A percentile compares a stretch with the other conserved stretches of the same genome.
These are phyloP conservation scores for Festucalex cinctus DNA, from an alignment of 2,113 vertebrate species.

Conservation along the genomic window DNA sequence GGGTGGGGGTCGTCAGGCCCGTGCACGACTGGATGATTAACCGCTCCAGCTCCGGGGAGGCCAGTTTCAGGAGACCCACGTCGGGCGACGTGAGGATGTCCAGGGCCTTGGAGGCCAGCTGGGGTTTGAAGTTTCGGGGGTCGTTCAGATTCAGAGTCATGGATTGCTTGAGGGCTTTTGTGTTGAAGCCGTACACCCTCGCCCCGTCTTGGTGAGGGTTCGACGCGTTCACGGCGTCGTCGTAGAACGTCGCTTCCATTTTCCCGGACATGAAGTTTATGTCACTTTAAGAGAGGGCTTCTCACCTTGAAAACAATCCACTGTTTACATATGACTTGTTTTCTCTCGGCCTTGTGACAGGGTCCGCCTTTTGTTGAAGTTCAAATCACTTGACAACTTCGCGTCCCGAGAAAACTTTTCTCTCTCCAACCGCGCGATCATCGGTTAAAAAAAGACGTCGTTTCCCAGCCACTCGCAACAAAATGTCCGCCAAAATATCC, in stretches of 20 bases:
- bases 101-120: constrained; percentile 85
- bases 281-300: constrained; percentile 19
- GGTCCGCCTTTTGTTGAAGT: constrained; percentile 61
- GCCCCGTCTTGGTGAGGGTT: constrained; percentile 80
- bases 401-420: constrained; percentile 66
- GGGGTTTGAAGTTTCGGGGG: constrained; percentile 88
- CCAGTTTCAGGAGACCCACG: constrained; percentile 89
- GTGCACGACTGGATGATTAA: constrained; percentile 96
- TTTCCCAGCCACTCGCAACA: constrained; percentile 12
- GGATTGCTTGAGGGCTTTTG: constrained; percentile 87
- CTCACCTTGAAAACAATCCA: constrained; percentile 5
- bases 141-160: constrained; percentile 94
- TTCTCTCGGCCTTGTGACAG: constrained; percentile 15
- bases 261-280: constrained; percentile 84
- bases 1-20: constrained; percentile 90
- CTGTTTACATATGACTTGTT: constrained; percentile 36
- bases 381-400: constrained; percentile 68
- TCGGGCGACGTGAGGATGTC: constrained; percentile 92
- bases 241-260: constrained; percentile 98
- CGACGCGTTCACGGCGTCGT: constrained; percentile 85
- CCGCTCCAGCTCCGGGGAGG: constrained; percentile 91
- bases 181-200: constrained; percentile 83
- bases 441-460: constrained; percentile 8
- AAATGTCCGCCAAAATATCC: constrained; percentile 10
- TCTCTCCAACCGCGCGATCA: constrained; percentile 15